These are phyloP conservation scores for Drosophila subpulchrella DNA, from an alignment of 1,140 invertebrate genomes.

Conservation along the genomic window DNA sequence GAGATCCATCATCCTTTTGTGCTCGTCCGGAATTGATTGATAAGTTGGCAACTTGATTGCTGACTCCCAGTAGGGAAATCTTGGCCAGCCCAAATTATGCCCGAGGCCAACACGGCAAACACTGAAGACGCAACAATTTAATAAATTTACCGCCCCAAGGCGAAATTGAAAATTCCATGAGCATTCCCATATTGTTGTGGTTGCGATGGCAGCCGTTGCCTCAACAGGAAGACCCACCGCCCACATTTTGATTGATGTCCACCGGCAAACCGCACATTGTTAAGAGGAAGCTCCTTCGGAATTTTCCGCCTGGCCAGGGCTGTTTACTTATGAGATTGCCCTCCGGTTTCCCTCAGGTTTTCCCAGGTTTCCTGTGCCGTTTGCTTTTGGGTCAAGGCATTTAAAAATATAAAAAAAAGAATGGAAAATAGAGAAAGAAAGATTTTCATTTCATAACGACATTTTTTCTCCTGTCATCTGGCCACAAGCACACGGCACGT, in stretches of 20 bases:
- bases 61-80: constrained; percentile 9
- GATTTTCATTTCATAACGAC: constrained; percentile 76
- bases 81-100: constrained; percentile 72
- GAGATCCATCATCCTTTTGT: constrained; percentile 31
- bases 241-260: constrained; percentile 76
- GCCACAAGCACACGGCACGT: constrained; percentile 38
- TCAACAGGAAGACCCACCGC: constrained; percentile 2
- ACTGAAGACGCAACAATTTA: constrained; percentile 69
- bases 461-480: constrained; percentile 40
- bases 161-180: constrained; percentile 76
- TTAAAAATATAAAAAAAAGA: constrained; percentile 20
- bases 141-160: constrained; percentile 70
- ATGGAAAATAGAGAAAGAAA: constrained; percentile 19
- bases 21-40: constrained; percentile 61
- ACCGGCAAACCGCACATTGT: constrained; percentile 50
- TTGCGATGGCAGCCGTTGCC: constrained; percentile 12
- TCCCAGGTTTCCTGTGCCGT: constrained; percentile 27
- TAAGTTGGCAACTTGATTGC: constrained; percentile 40
- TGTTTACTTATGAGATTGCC: constrained; percentile 63
- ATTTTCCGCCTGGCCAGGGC: constrained; percentile 11
- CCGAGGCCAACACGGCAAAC: constrained; percentile 41
- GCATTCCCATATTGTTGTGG: constrained; percentile 12
- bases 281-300: constrained; percentile 26
- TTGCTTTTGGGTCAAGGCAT: constrained; percentile 77
- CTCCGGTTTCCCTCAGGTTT: not conserved